Evolutionary conservation across 2,797 vertebrate genomes (phyloP).

Genomic region (Phoeniculus purpureus): DNA sequence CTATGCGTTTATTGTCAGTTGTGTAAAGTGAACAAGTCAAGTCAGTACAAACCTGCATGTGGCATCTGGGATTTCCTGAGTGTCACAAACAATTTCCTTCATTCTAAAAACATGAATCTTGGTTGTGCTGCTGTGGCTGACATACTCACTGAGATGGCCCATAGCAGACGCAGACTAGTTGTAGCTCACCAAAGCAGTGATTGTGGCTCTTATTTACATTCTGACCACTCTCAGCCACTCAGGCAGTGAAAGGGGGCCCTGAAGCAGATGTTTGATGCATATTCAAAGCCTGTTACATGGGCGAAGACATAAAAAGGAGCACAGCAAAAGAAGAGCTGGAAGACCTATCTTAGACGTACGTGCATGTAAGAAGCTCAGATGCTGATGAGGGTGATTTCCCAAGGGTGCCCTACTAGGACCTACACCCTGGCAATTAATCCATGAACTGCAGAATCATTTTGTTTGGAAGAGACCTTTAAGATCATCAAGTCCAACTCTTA

Average conservation of each 20-base stretch:
- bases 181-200: neutral
- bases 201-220: neutral
- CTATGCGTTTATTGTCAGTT: neutral
- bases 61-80: neutral
- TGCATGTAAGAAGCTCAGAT: neutral
- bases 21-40: neutral
- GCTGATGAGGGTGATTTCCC: neutral
- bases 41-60: neutral
- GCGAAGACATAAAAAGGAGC: neutral
- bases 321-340: neutral
- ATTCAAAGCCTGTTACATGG: neutral
- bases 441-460: neutral
- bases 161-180: neutral
- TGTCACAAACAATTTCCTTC: neutral
- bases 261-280: neutral
- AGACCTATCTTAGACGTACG: neutral
- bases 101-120: neutral
- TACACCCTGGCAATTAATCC: neutral
- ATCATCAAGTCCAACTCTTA: too few relatives aligned
- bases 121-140: neutral
- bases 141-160: neutral
- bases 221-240: neutral
- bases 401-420: neutral
- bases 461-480: too few relatives aligned
- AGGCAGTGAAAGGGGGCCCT: neutral